Evolutionary conservation across 2,113 vertebrate species (phyloP), one percentile per base, ranked within the genome.

Genomic region (Dolichotis patagonum): DNA sequence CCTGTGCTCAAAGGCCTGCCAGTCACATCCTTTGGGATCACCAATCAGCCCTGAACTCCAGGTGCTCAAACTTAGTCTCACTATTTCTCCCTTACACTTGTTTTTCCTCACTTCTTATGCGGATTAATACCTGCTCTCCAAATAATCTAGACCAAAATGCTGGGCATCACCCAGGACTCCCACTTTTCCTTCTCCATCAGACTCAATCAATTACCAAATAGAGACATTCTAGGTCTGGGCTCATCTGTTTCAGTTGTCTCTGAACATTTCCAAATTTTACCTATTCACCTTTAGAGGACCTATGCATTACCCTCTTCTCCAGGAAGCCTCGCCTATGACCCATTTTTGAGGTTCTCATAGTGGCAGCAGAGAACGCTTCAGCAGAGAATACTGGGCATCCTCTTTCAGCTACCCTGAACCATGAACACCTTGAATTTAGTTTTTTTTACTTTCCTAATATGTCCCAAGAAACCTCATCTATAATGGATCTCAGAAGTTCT

Each of bases 91-190:
- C 16, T 41, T 63, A 46, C 54, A 26, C 11, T 26, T 49, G 38
- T 22, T 26, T 65, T 32, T 62, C 43, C 49, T 17, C 73, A 46
- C 80, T 41, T 69, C 35, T 35, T n/a, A 4, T 46, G 46, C 54
- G 1, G 28, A 0, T 20, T 24, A 67, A 62, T 13, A n/a, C n/a
- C 7, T 7, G 0, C 3, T 56, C 11, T 81, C 30, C 19, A 32
- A 5, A 2, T 1, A 49, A 28, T 82, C 41, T 2, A 38, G 46
- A 13, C 14, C 8, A 35, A 26, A 54, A 8, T 7, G 46, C 30
- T 2, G 35, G 14, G 30, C 20, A 32, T 17, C 13, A 17, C 30
- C 19, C 9, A 62, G 41, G 28, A 73, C 41, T 32, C 20, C 28
- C 81, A n/a, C 43, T 16, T 62, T 49, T 46, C 63, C 65, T 52